Conservation (phyloP, 2,888 invertebrate genomes). For the Dermolepida albohirtum region DNA sequence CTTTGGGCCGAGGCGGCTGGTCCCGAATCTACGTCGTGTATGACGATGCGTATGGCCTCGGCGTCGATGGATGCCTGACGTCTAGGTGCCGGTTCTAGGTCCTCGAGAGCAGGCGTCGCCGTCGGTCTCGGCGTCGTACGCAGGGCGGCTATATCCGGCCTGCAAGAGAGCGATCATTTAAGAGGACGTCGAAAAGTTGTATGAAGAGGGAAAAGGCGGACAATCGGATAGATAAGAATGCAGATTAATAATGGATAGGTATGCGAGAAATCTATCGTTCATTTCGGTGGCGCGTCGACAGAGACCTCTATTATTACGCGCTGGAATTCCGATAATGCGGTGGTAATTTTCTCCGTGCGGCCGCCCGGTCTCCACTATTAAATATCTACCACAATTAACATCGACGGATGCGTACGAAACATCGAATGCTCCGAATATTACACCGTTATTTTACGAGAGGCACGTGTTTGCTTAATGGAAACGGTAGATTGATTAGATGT, state of each 20-base stretch:
- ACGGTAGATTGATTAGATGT: no score
- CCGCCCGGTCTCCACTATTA: no score
- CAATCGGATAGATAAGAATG: not conserved
- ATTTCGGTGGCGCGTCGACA: not conserved
- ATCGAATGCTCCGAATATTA: no score
- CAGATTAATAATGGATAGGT: constrained; percentile 19
- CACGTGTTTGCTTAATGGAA: no score
- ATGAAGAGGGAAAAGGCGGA: not conserved
- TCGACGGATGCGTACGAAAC: no score
- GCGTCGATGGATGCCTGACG: constrained; percentile 90
- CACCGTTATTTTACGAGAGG: no score
- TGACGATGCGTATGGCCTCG: constrained; percentile 92
- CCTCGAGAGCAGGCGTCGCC: constrained; percentile 73
- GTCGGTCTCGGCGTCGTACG: constrained; percentile 67
- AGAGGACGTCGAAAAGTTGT: not conserved
- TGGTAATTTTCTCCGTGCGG: not conserved
- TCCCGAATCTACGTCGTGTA: constrained; percentile 89
- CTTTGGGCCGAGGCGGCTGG: constrained; percentile 76
- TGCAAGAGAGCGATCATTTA: constrained; percentile 58
- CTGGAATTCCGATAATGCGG: constrained; percentile 26
- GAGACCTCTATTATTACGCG: constrained; percentile 22
- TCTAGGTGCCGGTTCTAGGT: constrained; percentile 73
- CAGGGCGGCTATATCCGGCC: constrained; percentile 78
- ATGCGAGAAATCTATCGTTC: constrained; percentile 21
- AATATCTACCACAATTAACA: no score